Base-by-base conservation (phyloP, 2,888 invertebrate species). In the Parelbella ahira region DNA sequence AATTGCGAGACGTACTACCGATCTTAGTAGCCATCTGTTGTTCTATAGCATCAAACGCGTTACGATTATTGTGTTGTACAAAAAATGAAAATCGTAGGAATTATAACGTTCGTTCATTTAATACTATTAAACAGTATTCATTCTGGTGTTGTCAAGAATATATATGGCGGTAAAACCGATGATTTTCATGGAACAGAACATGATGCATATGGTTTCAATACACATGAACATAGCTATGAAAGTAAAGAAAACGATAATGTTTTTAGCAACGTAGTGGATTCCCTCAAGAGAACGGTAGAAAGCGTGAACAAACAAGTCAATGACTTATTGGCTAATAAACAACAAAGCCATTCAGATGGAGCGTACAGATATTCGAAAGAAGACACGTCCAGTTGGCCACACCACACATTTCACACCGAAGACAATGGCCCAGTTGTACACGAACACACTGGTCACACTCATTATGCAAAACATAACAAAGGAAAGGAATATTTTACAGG, bases 51-150 rank as follows among this genome's bases (percentile, higher is more conserved):
- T 23, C 25, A n/a, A 25, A 12, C 33, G 33, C 13, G 13, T 27
- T 3, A 9, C 7, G 12, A 25, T 4, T n/a, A 10, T 9, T 33
- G 3, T 15, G 9, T 23, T 27, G n/a, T n/a, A n/a, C n/a, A n/a
- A n/a, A 33, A 39, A 33, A 41, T 41, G 41, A 33, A 41, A 10
- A 9, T 41, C n/a, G 27, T 13, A 8, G 4, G 25, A 1, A 13
- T 27, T n/a, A n/a, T n/a, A n/a, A 12, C 12, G 9, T 27, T 27
- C 18, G 3, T 41, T 24, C 32, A 25, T 4, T 12, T 27, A 12
- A 1, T 20, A 18, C n/a, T 32, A 13, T 11, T 15, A 9, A 25
- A 27, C 7, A 4, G 6, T 10, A 10, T 20, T 8, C 32, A 33
- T 2, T 24, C 12, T 27, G 32, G 41, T 11, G n/a, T 33, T 6